Evolutionary conservation across 2,888 invertebrate genomes (phyloP).

Genomic region (Apantesis nais): DNA sequence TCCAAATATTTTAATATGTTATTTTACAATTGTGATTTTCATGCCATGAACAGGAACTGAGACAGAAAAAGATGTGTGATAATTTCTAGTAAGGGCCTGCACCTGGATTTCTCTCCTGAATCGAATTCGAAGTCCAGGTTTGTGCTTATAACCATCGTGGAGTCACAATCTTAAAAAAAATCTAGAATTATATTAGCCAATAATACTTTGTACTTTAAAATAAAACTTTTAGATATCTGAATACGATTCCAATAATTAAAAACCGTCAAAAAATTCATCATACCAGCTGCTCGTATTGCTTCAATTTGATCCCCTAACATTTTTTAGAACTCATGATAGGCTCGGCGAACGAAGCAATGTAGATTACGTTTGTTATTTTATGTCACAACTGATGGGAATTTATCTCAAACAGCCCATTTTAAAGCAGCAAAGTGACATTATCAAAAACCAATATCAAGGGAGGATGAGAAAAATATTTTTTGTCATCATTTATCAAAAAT

Average conservation of each 20-base stretch:
- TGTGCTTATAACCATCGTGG: too few species aligned
- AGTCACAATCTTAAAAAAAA: too few species aligned
- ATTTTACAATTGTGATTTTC: not conserved
- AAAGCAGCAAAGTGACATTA: constrained; percentile 51
- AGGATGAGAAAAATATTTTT: constrained; percentile 48
- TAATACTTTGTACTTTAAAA: not conserved
- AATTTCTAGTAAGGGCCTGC: too few species aligned
- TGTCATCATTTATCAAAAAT: constrained; percentile 59
- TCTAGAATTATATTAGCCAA: not conserved
- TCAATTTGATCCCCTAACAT: constrained; percentile 34
- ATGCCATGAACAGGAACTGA: not conserved
- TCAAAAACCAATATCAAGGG: constrained; percentile 58
- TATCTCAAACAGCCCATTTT: constrained; percentile 46
- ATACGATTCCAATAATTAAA: constrained; percentile 21
- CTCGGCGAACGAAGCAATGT: constrained; percentile 25
- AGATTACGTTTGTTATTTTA: constrained; percentile 50
- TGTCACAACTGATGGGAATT: constrained; percentile 48
- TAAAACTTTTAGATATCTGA: not conserved
- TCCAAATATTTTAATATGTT: too few species aligned
- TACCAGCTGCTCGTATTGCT: constrained; percentile 19
- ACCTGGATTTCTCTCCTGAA: too few species aligned
- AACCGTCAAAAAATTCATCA: constrained; percentile 31
- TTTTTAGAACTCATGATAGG: constrained; percentile 30
- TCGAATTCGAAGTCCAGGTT: too few species aligned
- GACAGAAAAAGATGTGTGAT: too few species aligned